Evolutionary conservation across 2,888 invertebrate species (phyloP).

Genomic region (Trichacis sp.): DNA sequence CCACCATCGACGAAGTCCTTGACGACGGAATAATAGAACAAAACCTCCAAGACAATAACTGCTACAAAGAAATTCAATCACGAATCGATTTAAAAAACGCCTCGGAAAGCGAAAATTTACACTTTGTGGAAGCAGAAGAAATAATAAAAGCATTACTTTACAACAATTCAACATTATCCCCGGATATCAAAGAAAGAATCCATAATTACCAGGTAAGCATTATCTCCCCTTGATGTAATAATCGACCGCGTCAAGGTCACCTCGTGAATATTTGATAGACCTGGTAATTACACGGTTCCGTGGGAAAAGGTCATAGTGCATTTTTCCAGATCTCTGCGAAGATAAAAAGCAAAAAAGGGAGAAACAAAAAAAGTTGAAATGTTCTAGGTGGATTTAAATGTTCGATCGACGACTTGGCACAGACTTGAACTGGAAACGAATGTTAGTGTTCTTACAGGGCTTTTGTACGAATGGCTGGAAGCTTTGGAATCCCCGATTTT

Average conservation of each 20-base stretch:
- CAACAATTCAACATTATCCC: conserved; percentile 73
- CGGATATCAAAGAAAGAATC: conserved; percentile 71
- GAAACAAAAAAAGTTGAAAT: too few relatives aligned
- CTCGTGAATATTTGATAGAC: too few relatives aligned
- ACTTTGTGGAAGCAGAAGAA: conserved; percentile 57
- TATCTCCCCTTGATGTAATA: not conserved
- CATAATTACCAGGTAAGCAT: conserved; percentile 66
- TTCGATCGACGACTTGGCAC: conserved; percentile 76
- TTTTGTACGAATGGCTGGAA: conserved; percentile 84
- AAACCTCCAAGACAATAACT: conserved; percentile 70
- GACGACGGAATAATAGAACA: conserved; percentile 71
- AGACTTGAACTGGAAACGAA: conserved; percentile 76
- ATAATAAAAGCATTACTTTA: conserved; percentile 72
- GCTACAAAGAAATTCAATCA: conserved; percentile 72
- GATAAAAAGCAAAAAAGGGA: too few relatives aligned
- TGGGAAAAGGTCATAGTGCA: too few relatives aligned
- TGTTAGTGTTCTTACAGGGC: conserved; percentile 73
- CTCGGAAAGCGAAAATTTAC: conserved; percentile 51
- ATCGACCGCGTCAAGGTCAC: too few relatives aligned
- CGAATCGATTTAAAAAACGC: conserved; percentile 63
- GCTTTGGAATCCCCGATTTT: conserved; percentile 78
- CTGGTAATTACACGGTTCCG: too few relatives aligned
- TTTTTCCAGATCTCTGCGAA: too few relatives aligned
- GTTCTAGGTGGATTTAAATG: conserved; percentile 75
- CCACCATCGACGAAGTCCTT: conserved; percentile 65